Percentiles rank a stretch among this genome's conserved stretches.
These are phyloP conservation scores for Tragopan temminckii DNA, from an alignment of 2,797 vertebrate species.

Conservation along the genomic window DNA sequence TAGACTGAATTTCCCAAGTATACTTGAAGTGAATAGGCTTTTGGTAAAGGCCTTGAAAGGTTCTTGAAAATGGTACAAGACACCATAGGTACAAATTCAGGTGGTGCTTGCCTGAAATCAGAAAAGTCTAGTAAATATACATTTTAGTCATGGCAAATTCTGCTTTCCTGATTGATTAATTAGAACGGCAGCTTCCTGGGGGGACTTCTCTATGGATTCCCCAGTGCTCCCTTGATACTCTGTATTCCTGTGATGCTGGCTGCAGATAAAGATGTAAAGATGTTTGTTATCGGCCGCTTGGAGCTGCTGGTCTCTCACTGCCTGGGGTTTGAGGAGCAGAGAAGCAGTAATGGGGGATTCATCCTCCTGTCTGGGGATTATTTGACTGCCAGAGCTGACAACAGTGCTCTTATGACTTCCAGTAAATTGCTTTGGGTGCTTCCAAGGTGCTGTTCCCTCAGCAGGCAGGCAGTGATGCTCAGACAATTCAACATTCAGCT, in stretches of 20 bases:
- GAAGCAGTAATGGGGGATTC: background rate
- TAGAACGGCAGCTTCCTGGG: conserved; percentile 9
- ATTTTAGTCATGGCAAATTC: background rate
- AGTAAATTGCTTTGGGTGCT: background rate
- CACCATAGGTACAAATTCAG: background rate
- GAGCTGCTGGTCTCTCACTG: background rate
- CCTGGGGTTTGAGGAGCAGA: background rate
- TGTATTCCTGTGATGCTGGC: background rate
- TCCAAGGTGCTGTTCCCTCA: background rate
- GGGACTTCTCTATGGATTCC: background rate
- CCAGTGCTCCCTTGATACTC: background rate
- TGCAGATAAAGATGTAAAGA: background rate
- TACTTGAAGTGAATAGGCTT: accelerated
- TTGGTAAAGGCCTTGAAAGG: background rate
- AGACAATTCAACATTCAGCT: background rate
- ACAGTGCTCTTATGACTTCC: background rate
- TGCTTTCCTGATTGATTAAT: conserved; percentile 37
- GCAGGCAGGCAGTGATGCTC: background rate
- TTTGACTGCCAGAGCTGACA: background rate
- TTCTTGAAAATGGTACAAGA: background rate
- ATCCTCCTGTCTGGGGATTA: background rate
- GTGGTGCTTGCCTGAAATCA: background rate
- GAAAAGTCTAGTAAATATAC: background rate
- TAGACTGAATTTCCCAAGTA: background rate
- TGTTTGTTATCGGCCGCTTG: background rate